These are phyloP conservation scores for Falco punctatus DNA, from an alignment of 2,113 vertebrate species.

Conservation along the genomic window DNA sequence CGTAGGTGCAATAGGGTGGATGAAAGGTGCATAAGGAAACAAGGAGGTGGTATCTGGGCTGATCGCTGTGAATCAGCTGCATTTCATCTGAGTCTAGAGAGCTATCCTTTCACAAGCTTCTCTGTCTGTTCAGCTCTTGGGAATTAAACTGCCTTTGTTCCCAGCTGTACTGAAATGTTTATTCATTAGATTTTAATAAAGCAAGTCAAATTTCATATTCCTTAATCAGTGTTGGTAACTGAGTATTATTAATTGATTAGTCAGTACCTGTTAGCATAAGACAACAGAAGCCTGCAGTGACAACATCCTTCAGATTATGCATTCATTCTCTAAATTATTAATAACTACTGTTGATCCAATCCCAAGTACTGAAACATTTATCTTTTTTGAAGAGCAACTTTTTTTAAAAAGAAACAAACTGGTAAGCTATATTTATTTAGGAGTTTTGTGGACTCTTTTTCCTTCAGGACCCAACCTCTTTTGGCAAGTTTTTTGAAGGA, in stretches of 20 bases:
- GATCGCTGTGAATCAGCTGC: accelerated
- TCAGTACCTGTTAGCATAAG: not conserved
- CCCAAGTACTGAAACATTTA: not conserved
- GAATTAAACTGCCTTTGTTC: not conserved
- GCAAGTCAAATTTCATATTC: slow-evolving; percentile 1
- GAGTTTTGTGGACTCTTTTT: not conserved
- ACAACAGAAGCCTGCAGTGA: not conserved
- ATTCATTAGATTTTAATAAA: slow-evolving; percentile 18
- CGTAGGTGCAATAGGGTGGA: not conserved
- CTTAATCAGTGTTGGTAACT: not conserved
- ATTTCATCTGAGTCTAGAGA: not conserved
- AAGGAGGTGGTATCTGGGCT: not conserved
- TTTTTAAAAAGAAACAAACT: not conserved
- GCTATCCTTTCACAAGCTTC: not conserved
- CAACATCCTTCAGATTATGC: not conserved
- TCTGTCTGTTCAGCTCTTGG: not conserved
- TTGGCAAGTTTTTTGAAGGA: not conserved
- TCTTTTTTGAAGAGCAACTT: not conserved
- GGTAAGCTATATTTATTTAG: not conserved
- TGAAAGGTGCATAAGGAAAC: not conserved
- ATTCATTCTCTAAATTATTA: not conserved
- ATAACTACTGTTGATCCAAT: not conserved
- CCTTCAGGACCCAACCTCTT: not conserved
- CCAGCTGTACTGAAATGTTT: not conserved
- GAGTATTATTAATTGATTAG: slow-evolving; percentile 12